Evolutionary conservation across 2,113 vertebrate species (phyloP).

Genomic region (Varanus salvator): DNA sequence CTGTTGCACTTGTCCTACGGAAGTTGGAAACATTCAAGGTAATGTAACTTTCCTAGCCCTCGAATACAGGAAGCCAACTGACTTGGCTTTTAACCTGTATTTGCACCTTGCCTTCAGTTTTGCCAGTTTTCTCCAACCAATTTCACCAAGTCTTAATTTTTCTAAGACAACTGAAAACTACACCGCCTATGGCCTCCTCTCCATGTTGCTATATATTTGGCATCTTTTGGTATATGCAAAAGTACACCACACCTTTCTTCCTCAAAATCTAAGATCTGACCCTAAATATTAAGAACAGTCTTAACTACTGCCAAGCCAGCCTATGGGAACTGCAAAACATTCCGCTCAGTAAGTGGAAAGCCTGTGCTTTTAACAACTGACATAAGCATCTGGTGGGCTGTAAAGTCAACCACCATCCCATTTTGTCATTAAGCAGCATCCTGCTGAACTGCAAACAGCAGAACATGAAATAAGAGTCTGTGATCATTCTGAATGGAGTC

Average conservation of each 20-base stretch:
- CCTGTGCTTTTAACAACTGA: slow-evolving; percentile 10
- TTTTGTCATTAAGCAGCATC: slow-evolving; percentile 11
- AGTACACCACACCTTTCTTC: background rate
- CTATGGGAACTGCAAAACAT: background rate
- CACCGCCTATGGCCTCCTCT: background rate
- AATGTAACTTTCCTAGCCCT: background rate
- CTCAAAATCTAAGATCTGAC: background rate
- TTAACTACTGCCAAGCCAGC: background rate
- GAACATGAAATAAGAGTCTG: background rate
- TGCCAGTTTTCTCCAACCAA: background rate
- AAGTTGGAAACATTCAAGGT: background rate
- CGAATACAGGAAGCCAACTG: background rate
- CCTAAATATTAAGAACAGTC: background rate
- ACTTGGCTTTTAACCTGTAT: background rate
- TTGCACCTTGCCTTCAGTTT: background rate
- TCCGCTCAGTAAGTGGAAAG: background rate
- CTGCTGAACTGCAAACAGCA: slow-evolving; percentile 19
- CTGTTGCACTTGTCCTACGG: background rate
- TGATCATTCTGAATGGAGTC: background rate
- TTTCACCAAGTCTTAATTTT: background rate
- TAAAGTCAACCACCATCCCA: background rate
- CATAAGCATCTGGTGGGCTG: background rate
- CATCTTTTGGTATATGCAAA: background rate
- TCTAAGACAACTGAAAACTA: background rate
- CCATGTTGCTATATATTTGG: background rate